Evolutionary conservation across 2,888 invertebrate genomes (phyloP), one percentile per base, ranked within the genome.

Genomic region (Nesidiocoris tenuis): DNA sequence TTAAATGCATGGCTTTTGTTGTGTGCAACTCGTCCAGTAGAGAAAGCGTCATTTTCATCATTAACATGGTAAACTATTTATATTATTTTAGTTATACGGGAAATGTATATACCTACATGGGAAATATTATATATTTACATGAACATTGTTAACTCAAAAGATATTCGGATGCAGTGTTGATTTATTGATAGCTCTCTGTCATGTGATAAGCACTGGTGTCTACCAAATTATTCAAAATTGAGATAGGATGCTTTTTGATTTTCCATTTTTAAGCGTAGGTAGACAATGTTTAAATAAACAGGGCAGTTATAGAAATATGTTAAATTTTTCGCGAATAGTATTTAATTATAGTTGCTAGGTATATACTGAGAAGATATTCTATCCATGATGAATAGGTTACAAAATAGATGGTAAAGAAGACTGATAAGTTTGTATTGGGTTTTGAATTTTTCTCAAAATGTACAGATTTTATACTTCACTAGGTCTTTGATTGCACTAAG

Each of bases 21-120:
- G 77, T 78, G 78, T 78, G 77, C 78, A 75, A 77, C 77, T 76
- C 78, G 77, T 78, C 77, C 77, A 78, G 77, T 77, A 77, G 86
- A 78, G 57, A 79, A 74, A 77, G 76, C 70, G 57, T 70, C 24
- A 59, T 23, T 70, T 23, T 57, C 25, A 70, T 70, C 17, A 70
- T 71, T 67, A 39, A 75, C 74, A 77, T 77, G 71, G 61, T 63
- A 67, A 75, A 78, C 70, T 77, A 77, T 78, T 75, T 71, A 78
- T 67, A 75, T 74, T 54, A 77, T 75, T 78, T 75, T 78, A 75
- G 67, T 75, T 68, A 75, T 68, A 77, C 24, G 65, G 70, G 66
- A 61, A 68, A 57, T 67, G 74, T 75, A 61, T 70, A 75, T 68
- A 75, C 68, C 54, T 75, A 75, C 63, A 75, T 70, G 75, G 22